Base-by-base conservation (phyloP, 2,888 invertebrate genomes). In the Megamerina dolium region DNA sequence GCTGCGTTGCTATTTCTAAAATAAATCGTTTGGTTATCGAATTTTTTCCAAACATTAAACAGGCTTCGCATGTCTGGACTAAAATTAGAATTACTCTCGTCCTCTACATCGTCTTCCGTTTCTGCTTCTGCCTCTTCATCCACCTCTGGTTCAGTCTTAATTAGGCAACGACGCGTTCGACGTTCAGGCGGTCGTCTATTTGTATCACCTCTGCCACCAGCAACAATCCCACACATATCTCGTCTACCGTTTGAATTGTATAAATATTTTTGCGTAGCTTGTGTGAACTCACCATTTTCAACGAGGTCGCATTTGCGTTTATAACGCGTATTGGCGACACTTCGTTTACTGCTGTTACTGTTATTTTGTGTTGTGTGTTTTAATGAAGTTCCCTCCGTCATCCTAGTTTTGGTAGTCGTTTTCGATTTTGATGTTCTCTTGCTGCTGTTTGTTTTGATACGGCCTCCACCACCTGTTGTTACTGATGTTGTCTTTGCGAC, bases 111-210 rank as follows among this genome's bases (percentile, higher is more conserved):
- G n/a, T n/a, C n/a, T 27, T 43, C 39, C 32, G 38, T 30, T 19
- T 29, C 20, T 16, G 31, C 40, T 26, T 29, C 43, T 37, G 27
- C 33, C 17, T 44, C 45, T 16, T 40, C 39, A 32, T 27, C 42
- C 37, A 31, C 31, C 19, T 44, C 45, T 50, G 50, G 21, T 51
- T 64, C 68, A 68, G 65, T 68, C 65, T 68, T 66, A 51, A 62
- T 55, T 35, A 68, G 56, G 49, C 64, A 60, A 49, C 65, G 66
- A 42, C 67, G 60, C 4, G 65, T 58, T 16, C 63, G 63, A 39
- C 65, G 63, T 51, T 61, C 58, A 27, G 51, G 51, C 51, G 41
- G 50, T 42, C 49, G 51, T 43, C 37, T 45, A 41, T 17, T 21
- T 42, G 38, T 27, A 27, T 14, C 29, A 19, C 38, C 43, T 38